phyloP scores from a whole-genome alignment of 2,888 invertebrate genomes.

The Drosophila infuscata region DNA sequence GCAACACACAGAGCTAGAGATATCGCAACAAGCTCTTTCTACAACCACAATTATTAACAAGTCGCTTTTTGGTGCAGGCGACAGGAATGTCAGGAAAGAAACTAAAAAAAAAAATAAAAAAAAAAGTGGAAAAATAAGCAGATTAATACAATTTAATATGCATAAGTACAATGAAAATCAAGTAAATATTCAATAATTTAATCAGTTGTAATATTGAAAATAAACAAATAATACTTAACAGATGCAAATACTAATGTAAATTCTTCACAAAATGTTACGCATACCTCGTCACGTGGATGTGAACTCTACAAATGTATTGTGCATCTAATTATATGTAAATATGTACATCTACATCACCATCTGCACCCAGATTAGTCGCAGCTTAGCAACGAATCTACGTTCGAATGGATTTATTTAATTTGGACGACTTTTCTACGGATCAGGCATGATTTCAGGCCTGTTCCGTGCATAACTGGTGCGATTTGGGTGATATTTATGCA shows the following conservation, averaged over 20 bases:
- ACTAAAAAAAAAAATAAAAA: background rate
- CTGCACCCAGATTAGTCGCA: background rate
- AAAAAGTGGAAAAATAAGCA: background rate
- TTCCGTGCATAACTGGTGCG: conserved; percentile 32
- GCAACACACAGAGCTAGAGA: background rate
- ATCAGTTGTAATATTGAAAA: background rate
- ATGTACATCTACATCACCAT: background rate
- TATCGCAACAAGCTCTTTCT: conserved; percentile 7
- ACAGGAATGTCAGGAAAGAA: conserved; percentile 40
- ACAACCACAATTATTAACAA: background rate
- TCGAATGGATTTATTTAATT: conserved; percentile 23
- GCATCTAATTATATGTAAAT: background rate
- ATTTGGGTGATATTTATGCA: conserved; percentile 10
- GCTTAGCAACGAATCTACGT: background rate
- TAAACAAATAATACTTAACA: background rate
- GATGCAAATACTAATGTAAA: background rate
- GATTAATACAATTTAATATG: background rate
- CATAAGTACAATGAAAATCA: background rate
- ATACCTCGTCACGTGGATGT: background rate
- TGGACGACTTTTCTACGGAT: background rate
- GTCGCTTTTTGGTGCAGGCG: conserved; percentile 42
- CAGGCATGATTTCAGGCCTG: background rate
- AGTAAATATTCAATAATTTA: background rate
- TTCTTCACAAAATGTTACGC: background rate
- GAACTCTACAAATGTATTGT: background rate